A percentile compares a stretch with the other conserved stretches of the same genome.
Evolutionary conservation across 2,888 invertebrate genomes (phyloP).

Genomic region (Morpho deidamia): DNA sequence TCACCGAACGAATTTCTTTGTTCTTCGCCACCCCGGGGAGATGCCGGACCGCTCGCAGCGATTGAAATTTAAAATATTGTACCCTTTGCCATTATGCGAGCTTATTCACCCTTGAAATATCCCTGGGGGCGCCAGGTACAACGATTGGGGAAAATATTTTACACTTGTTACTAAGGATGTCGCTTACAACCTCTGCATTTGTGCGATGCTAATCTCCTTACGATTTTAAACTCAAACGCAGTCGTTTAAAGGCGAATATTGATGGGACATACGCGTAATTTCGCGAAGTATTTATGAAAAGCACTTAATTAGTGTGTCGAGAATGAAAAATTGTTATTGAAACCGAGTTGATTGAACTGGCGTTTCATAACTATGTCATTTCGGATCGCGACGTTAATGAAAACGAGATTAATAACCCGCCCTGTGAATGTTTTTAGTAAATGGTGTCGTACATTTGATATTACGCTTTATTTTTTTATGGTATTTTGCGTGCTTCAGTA

Average conservation of each 20-base stretch:
- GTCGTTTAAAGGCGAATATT: conserved; percentile 41
- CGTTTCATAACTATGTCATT: conserved; percentile 75
- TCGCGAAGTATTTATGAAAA: conserved; percentile 67
- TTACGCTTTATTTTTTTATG: conserved; percentile 40
- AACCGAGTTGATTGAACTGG: conserved; percentile 73
- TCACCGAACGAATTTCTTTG: conserved; percentile 67
- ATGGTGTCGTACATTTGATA: conserved; percentile 50
- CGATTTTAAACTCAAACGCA: conserved; percentile 36
- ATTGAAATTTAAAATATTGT: conserved; percentile 80
- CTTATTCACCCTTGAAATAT: conserved; percentile 80
- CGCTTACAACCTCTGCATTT: conserved; percentile 61
- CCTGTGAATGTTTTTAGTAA: conserved; percentile 46
- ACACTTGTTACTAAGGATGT: conserved; percentile 78
- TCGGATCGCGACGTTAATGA: conserved; percentile 68
- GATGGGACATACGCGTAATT: conserved; percentile 26
- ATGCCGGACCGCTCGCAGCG: conserved; percentile 73
- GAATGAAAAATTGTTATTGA: conserved; percentile 78
- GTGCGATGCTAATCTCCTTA: conserved; percentile 34
- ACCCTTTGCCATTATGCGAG: conserved; percentile 79
- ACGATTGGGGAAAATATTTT: conserved; percentile 78
- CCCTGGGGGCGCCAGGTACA: conserved; percentile 76
- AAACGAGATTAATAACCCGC: conserved; percentile 65
- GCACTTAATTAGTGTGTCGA: conserved; percentile 77
- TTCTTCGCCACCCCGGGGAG: conserved; percentile 58
- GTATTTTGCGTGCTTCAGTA: conserved; percentile 29